Evolutionary conservation across 2,888 invertebrate species (phyloP).

Genomic region (Pyrocoelia pectoralis): DNA sequence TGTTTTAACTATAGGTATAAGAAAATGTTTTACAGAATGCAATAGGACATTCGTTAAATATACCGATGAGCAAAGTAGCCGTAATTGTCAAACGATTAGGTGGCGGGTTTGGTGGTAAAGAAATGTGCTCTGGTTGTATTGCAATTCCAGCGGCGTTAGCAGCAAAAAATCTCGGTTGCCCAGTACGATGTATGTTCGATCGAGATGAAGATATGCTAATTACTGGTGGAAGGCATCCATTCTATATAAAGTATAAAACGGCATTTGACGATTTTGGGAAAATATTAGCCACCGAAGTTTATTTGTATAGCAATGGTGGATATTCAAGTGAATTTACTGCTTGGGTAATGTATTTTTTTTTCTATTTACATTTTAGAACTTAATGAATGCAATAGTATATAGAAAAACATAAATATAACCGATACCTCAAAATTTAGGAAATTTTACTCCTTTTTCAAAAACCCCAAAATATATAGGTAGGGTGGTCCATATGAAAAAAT

Average conservation of each 20-base stretch:
- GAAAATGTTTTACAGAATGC: constrained; percentile 63
- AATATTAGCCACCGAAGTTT: constrained; percentile 75
- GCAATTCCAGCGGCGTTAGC: constrained; percentile 82
- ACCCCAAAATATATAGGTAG: too few relatives aligned
- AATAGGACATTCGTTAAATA: constrained; percentile 72
- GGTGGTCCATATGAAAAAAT: too few relatives aligned
- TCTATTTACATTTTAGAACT: neutral
- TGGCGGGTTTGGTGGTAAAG: constrained; percentile 97
- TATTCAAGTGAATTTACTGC: constrained; percentile 15
- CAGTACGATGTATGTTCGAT: constrained; percentile 89
- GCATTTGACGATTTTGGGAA: constrained; percentile 79
- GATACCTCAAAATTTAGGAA: too few relatives aligned
- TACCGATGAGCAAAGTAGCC: constrained; percentile 78
- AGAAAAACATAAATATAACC: too few relatives aligned
- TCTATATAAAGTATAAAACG: constrained; percentile 83
- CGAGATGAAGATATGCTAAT: constrained; percentile 94
- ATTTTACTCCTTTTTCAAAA: too few relatives aligned
- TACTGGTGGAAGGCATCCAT: constrained; percentile 91
- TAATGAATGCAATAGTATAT: too few relatives aligned
- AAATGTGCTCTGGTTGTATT: constrained; percentile 73
- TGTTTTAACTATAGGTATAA: neutral
- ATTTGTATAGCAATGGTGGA: constrained; percentile 65
- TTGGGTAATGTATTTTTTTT: constrained; percentile 3
- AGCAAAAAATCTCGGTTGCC: constrained; percentile 77
- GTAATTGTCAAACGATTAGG: constrained; percentile 87